Conservation (phyloP, 2,797 vertebrate genomes). For the Erpetoichthys calabaricus region DNA sequence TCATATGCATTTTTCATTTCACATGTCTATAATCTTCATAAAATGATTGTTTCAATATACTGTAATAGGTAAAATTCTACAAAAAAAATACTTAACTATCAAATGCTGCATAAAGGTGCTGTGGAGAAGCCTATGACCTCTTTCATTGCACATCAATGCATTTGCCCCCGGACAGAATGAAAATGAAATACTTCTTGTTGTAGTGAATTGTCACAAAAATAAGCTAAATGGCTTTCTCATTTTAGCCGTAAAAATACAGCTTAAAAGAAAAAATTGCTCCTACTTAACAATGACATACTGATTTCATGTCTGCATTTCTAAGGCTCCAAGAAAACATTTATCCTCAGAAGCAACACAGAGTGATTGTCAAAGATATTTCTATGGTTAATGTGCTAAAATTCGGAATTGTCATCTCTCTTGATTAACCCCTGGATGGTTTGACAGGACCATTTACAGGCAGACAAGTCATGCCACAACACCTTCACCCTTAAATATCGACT, state of each 20-base stretch:
- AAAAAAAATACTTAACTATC: slow-evolving; percentile 46
- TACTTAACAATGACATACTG: not conserved
- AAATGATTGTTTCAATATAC: not conserved
- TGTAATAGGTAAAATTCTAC: slow-evolving; percentile 14
- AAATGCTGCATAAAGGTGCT: slow-evolving; percentile 39
- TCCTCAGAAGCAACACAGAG: not conserved
- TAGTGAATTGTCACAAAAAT: no score
- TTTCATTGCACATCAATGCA: slow-evolving; percentile 28
- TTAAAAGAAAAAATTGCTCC: no score
- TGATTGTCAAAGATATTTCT: not conserved
- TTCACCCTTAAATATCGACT: not conserved
- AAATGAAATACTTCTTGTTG: no score
- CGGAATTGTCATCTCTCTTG: not conserved
- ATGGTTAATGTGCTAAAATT: not conserved
- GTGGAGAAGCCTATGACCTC: slow-evolving; percentile 34
- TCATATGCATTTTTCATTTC: no score
- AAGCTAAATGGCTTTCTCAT: no score
- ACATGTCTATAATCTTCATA: slow-evolving; percentile 10
- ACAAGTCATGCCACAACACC: not conserved
- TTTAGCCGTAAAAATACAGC: no score
- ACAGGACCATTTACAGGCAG: not conserved
- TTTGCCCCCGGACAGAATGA: not conserved
- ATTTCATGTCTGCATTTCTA: not conserved
- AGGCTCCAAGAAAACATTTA: not conserved
- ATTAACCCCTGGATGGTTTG: not conserved